Evolutionary conservation across 2,888 invertebrate species (phyloP), one percentile per base, ranked within the genome.

Genomic region (Phragmatobia fuliginosa): DNA sequence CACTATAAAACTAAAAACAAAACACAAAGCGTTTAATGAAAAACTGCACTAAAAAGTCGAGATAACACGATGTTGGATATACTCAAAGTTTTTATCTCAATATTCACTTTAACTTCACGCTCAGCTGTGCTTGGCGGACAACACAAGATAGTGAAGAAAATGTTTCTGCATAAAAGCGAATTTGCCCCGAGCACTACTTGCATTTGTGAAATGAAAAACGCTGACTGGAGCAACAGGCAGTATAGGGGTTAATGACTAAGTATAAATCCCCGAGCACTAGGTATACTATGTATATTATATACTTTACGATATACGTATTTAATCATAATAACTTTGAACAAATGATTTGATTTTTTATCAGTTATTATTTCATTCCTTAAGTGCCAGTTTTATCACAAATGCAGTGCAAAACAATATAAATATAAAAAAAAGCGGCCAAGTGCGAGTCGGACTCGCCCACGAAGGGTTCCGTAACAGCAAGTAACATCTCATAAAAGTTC

Each of bases 151-250:
- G 69, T 71, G 68, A 81, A 75, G 79, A 77, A 81, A 81, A 80
- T 78, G 66, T 77, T 74, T 76, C 76, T 70, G 62, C 61, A 70
- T 72, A 61, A 71, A 76, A 70, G 71, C 68, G 60, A 62, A 58
- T 52, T 45, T 68, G 68, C 74, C 73, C 58, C 70, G 67, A 67
- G 63, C 68, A 62, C 69, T 68, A 66, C 71, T 73, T 83, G 78
- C 83, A 81, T 81, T 80, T 77, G 66, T 73, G 70, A 81, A 82
- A 82, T 84, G 79, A 81, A 83, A 82, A 74, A 74, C 68, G 62
- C 68, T 71, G 38, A 68, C 66, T 71, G 45, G 61, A 76, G 84
- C 86, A 87, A 87, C 87, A 86, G 81, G 87, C 85, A n/a, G 78
- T 74, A 68, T 67, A 62, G 65, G 68, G 66, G 79, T 33, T 74